Evolutionary conservation across 53 echinoderm and acorn worm species (phyloP), one percentile per base, ranked within the genome.

Genomic region (Patiria pectinifera): DNA sequence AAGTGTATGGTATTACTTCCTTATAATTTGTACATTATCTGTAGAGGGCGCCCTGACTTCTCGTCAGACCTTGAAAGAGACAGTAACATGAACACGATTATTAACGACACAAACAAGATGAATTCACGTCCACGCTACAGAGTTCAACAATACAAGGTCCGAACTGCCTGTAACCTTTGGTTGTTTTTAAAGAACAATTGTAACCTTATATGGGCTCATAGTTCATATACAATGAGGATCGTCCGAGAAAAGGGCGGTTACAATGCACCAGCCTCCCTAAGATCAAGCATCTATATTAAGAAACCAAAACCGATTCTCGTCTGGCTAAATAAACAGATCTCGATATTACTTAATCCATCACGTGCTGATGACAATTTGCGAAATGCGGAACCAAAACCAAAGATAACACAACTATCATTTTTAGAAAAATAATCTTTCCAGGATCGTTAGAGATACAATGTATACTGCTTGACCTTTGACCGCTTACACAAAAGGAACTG

Each of bases 311-410:
- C 79, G 79, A 79, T 79, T 79, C 79, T 79, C 2, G 3, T 11
- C 44, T 77, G 10, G 45, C 6, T 7, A 72, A 77, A 25, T 47
- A 79, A 12, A 44, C 45, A 45, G 19, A 2, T 79, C 24, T 74
- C 74, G 24, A 23, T 74, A 79, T 79, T 79, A 25, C 79, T 22
- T 48, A 45, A 79, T 45, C 4, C 4, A 79, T 22, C 79, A 45
- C 45, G 15, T 2, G 79, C 48, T 9, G 4, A 25, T 47, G 48
- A 79, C 16, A 79, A 3, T 45, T 79, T 79, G 79, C 79, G 79
- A 79, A 79, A 79, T 79, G 79, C 79, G 79, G 79, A 79, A 79
- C 79, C 79, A 48, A 79, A 46, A 79, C 79, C 15, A 9, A n/a
- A 9, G 14, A 79, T 16, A 46, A 13, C 11, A 7, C 12, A 79